Evolutionary conservation across 92 coral and sea anemone genomes (phyloP).

Genomic region (Parazoanthus darwini): DNA sequence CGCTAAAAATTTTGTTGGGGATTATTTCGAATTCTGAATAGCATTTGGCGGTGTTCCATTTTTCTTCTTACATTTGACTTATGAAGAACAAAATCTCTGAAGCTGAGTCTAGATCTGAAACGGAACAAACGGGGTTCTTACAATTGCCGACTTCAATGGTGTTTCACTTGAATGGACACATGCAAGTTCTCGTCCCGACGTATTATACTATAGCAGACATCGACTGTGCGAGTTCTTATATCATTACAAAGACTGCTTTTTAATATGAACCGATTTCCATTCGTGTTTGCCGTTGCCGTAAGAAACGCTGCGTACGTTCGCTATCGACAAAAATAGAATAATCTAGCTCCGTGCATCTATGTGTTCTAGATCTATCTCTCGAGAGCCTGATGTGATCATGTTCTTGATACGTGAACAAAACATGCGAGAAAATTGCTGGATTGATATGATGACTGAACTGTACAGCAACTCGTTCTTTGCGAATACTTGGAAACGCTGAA

Average conservation of each 20-base stretch:
- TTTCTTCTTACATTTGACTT: background rate
- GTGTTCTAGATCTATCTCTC: conserved; percentile 38
- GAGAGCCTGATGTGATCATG: background rate
- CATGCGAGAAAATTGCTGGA: background rate
- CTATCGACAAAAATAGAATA: conserved; percentile 39
- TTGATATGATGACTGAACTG: background rate
- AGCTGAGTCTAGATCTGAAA: background rate
- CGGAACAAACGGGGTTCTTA: conserved; percentile 22
- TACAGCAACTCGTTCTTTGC: background rate
- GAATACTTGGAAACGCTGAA: background rate
- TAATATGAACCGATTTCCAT: background rate
- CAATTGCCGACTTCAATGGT: conserved; percentile 28
- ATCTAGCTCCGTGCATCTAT: conserved; percentile 22
- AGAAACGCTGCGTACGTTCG: conserved; percentile 3
- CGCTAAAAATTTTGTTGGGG: background rate
- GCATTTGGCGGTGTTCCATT: background rate
- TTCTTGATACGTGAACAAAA: background rate
- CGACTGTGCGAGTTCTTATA: background rate
- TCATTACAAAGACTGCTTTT: background rate
- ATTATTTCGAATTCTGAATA: background rate
- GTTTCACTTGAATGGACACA: conserved; percentile 27
- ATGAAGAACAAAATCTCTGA: conserved; percentile 11
- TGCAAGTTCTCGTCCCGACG: background rate
- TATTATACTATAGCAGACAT: too few species aligned
- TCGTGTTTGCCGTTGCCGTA: conserved; percentile 12